Evolutionary conservation across 2,888 invertebrate species (phyloP).

Genomic region (Philhelius pedissequus): DNA sequence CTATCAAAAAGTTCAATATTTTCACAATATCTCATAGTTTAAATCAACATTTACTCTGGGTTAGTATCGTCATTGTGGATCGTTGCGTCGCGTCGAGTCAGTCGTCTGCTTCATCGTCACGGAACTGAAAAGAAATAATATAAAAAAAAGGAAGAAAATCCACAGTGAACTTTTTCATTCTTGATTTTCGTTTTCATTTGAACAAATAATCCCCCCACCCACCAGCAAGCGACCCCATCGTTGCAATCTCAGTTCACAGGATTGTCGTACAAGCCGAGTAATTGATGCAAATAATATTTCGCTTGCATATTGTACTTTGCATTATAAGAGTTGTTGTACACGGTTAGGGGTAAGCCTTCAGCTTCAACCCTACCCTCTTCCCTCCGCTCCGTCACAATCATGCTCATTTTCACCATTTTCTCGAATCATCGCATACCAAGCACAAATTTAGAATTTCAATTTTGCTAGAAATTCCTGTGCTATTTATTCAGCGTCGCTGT

Average conservation of each 20-base stretch:
- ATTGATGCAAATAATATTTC: conserved; percentile 24
- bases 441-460: conserved; percentile 44
- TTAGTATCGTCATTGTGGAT: not conserved
- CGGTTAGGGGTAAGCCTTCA: not conserved
- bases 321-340: not conserved
- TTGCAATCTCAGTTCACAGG: not conserved
- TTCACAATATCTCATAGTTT: not conserved
- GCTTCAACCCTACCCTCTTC: too few species aligned
- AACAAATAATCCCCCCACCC: too few species aligned
- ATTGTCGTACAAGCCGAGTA: not conserved
- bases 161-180: not conserved
- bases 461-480: conserved; percentile 8
- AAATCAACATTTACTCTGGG: conserved; percentile 38
- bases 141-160: not conserved
- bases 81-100: not conserved
- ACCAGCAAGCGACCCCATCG: too few species aligned
- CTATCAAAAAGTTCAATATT: conserved; percentile 21
- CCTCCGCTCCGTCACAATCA: too few species aligned
- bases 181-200: not conserved
- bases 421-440: not conserved
- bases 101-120: conserved; percentile 8
- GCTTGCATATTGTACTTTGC: conserved; percentile 11
- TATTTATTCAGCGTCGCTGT: conserved; percentile 37
- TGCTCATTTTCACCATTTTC: not conserved
- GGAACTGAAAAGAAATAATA: conserved; percentile 1